Evolutionary conservation across 2,797 vertebrate genomes (phyloP), one percentile per base, ranked within the genome.

Genomic region (Pelodytes ibericus): DNA sequence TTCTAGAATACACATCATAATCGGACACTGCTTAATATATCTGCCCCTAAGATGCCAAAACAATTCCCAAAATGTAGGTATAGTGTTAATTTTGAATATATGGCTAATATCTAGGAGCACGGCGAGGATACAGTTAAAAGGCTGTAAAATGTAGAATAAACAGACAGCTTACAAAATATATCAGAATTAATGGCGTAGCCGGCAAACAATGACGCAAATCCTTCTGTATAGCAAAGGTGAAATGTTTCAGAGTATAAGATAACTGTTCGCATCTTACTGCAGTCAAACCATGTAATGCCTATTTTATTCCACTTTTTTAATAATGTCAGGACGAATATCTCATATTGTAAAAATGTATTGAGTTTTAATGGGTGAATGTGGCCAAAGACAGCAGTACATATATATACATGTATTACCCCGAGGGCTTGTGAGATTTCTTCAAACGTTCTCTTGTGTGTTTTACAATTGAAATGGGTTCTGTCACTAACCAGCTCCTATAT

Each of bases 281-380:
- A 22, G 66, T 25, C 44, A 20, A 5, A 63, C n/a, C 66, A 20
- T 70, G 69, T 69, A 76, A 56, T 41, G 24, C 15, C 44, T 47
- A 33, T 61, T 67, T 67, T 60, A 64, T 61, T 70, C 24, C 24
- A 20, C 58, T 63, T n/a, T n/a, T n/a, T 31, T 64, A 76, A 63
- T 64, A 44, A 63, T 71, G 59, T 70, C 58, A 57, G 44, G 26
- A 27, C 47, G 15, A 70, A 64, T 70, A 60, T 20, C 53, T 76
- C 47, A 76, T 69, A 51, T 47, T 41, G 44, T 22, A 53, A 59
- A 68, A 49, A 75, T 49, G 68, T 75, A 59, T 56, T 13, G 8
- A 9, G 5, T 4, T 58, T 56, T 44, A 30, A n/a, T 15, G 22
- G 39, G 33, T 67, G 26, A 44, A 24, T 20, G 20, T 33, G 9